Percentiles rank a stretch among this genome's conserved stretches.
phyloP scores from a whole-genome alignment of 2,797 vertebrate species.

The Serranus cabrilla region DNA sequence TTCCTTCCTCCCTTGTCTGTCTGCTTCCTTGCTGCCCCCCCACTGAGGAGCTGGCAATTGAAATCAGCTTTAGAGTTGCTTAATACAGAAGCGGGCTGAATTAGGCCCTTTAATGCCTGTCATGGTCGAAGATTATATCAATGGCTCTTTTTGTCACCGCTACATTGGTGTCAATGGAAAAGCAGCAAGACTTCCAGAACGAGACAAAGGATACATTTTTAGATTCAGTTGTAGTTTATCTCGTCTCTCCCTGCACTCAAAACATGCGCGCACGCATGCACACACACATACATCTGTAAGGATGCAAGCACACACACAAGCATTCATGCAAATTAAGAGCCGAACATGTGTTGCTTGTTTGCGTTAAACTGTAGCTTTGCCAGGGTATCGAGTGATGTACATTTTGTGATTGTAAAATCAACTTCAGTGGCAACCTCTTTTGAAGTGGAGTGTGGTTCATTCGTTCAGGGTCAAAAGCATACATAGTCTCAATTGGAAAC shows the following conservation, averaged over 20 bases:
- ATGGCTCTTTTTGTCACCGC: conserved; percentile 77
- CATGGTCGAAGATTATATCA: conserved; percentile 84
- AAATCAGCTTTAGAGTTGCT: conserved; percentile 85
- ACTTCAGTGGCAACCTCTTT: conserved; percentile 74
- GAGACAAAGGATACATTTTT: conserved; percentile 76
- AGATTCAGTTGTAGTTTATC: conserved; percentile 65
- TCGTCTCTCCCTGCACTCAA: conserved; percentile 33
- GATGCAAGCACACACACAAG: conserved; percentile 10
- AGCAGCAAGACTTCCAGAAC: conserved; percentile 67
- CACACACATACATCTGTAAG: conserved; percentile 4
- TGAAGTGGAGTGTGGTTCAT: conserved; percentile 76
- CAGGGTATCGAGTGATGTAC: conserved; percentile 66
- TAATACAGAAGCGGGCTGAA: conserved; percentile 85
- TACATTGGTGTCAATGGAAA: conserved; percentile 74
- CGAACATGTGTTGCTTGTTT: conserved; percentile 70
- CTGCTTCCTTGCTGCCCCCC: conserved; percentile 72
- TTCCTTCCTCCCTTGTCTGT: conserved; percentile 75
- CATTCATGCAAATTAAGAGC: conserved; percentile 24
- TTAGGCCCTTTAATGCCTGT: conserved; percentile 85
- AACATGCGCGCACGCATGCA: conserved; percentile 11
- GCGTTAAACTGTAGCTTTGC: conserved; percentile 54
- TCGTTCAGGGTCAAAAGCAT: conserved; percentile 76
- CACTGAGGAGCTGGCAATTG: conserved; percentile 81
- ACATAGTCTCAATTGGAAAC: conserved; percentile 72
- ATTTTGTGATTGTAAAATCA: conserved; percentile 75